These are phyloP conservation scores for Halictus ligatus DNA, from an alignment of 2,888 invertebrate genomes.

Conservation along the genomic window DNA sequence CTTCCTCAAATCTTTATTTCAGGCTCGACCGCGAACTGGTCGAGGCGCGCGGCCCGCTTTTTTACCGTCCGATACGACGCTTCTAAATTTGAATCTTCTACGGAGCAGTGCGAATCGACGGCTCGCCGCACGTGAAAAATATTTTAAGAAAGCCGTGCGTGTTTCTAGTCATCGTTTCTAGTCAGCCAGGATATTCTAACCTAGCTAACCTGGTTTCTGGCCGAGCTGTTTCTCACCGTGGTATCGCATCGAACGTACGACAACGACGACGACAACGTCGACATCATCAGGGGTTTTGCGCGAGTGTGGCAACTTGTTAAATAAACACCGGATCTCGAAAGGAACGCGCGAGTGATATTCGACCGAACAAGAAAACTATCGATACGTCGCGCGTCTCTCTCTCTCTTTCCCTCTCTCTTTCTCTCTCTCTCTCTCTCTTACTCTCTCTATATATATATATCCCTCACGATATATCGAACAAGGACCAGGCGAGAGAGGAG, in stretches of 20 bases:
- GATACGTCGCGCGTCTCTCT: not conserved
- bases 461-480: not conserved
- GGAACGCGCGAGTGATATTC: constrained; percentile 20
- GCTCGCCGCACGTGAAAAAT: constrained; percentile 69
- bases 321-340: constrained; percentile 3
- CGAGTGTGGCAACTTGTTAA: not conserved
- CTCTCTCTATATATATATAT: not conserved
- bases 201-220: constrained; percentile 57
- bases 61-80: constrained; percentile 72
- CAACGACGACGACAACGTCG: not conserved
- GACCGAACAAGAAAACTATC: constrained; percentile 20
- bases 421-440: too few species aligned
- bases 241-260: constrained; percentile 13
- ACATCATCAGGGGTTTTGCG: not conserved
- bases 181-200: constrained; percentile 71
- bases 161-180: constrained; percentile 79
- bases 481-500: not conserved
- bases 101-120: constrained; percentile 62
- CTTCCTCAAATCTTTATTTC: constrained; percentile 78
- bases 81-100: constrained; percentile 76
- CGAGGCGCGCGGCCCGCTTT: constrained; percentile 75
- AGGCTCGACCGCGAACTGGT: constrained; percentile 77
- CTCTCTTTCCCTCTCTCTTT: not conserved
- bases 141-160: constrained; percentile 75
- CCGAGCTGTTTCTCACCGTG: constrained; percentile 30